phyloP scores from a whole-genome alignment of 2,113 vertebrate species.

The Mobula hypostoma region DNA sequence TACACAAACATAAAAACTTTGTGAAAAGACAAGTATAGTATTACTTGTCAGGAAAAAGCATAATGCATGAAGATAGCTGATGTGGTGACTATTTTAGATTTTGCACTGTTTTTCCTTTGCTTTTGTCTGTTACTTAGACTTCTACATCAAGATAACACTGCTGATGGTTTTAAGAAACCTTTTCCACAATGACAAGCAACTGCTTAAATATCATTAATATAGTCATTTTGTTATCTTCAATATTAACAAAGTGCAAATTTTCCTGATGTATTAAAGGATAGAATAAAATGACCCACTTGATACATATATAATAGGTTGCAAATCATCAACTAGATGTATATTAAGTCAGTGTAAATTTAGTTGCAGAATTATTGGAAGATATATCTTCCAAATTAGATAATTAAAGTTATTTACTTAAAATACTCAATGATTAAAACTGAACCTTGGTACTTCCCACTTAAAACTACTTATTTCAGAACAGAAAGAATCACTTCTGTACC shows the following conservation, averaged over 20 bases:
- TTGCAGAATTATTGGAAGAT: not conserved
- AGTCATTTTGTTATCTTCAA: not conserved
- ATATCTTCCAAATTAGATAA: not conserved
- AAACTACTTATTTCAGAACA: not conserved
- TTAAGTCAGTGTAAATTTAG: not conserved
- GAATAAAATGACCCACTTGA: not conserved
- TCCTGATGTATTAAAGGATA: not conserved
- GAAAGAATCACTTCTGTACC: not conserved
- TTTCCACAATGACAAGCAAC: not conserved
- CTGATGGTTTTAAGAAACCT: not conserved
- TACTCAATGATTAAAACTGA: not conserved
- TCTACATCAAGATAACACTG: not conserved
- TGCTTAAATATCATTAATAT: not conserved
- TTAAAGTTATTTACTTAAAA: not conserved
- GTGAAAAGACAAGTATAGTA: not conserved
- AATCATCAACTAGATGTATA: not conserved
- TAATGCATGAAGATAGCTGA: not conserved
- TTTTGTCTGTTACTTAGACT: not conserved
- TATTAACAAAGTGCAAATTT: not conserved
- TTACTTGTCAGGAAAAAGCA: not conserved
- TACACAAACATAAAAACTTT: not conserved
- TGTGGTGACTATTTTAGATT: not conserved
- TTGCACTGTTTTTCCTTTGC: not conserved
- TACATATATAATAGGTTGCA: not conserved
- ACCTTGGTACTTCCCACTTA: not conserved